A percentile compares a stretch with the other conserved stretches of the same genome.
These are phyloP conservation scores for Neelides folsomi DNA, from an alignment of 2,888 invertebrate genomes.

Conservation along the genomic window DNA sequence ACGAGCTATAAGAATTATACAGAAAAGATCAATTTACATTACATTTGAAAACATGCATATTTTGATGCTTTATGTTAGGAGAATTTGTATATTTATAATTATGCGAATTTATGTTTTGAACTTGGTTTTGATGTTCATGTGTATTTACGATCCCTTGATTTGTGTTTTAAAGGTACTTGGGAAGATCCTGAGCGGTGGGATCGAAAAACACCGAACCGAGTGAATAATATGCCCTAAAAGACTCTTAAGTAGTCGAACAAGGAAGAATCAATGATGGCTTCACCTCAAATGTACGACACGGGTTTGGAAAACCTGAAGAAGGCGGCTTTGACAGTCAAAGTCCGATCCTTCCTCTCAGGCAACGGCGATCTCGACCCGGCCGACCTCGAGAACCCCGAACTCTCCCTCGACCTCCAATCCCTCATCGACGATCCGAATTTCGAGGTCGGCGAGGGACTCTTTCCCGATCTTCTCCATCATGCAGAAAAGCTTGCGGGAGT, in stretches of 20 bases:
- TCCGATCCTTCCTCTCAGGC: slow-evolving; percentile 31
- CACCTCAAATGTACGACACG: slow-evolving; percentile 74
- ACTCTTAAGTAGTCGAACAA: background rate
- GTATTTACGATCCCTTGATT: no score
- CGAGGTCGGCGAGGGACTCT: slow-evolving; percentile 57
- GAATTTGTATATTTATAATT: no score
- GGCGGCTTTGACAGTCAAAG: slow-evolving; percentile 37
- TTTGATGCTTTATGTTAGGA: no score
- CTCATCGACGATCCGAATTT: slow-evolving; percentile 82
- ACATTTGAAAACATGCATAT: no score
- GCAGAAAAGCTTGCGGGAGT: slow-evolving; percentile 7
- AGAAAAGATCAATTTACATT: no score
- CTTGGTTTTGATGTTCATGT: no score
- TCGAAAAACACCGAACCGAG: no score
- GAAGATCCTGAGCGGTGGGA: no score
- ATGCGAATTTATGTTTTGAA: no score
- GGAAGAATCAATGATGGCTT: slow-evolving; percentile 49
- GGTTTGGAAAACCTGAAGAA: slow-evolving; percentile 49
- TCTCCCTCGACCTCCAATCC: slow-evolving; percentile 79
- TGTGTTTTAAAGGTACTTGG: no score
- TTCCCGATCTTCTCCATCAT: slow-evolving; percentile 62
- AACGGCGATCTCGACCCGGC: slow-evolving; percentile 54
- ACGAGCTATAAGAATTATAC: no score
- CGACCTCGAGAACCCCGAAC: slow-evolving; percentile 82
- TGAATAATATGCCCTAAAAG: no score